Evolutionary conservation across 2,888 invertebrate genomes (phyloP).

Genomic region (Sinelater perroti): DNA sequence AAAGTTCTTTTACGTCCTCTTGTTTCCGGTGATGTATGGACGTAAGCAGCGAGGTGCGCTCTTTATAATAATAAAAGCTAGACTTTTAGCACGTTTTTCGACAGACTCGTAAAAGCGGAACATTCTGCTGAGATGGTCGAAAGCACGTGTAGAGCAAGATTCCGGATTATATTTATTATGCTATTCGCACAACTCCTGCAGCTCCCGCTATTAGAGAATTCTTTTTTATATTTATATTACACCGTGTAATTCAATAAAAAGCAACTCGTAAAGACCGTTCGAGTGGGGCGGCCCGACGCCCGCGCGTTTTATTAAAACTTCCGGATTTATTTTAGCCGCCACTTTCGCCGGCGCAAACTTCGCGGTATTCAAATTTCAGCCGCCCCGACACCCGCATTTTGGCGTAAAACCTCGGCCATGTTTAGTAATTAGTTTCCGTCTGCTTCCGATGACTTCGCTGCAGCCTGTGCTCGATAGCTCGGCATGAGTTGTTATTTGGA

Average conservation of each 20-base stretch:
- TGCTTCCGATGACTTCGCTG: conserved; percentile 2
- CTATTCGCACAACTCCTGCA: conserved; percentile 24
- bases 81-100: conserved; percentile 27
- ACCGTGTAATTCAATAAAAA: conserved; percentile 21
- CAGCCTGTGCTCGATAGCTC: conserved; percentile 1
- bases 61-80: conserved; percentile 14
- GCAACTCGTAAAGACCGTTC: conserved; percentile 15
- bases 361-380: background rate
- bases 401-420: background rate
- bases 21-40: too few relatives aligned
- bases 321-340: background rate
- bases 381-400: background rate
- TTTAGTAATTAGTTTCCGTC: conserved; percentile 11
- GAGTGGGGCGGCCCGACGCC: background rate
- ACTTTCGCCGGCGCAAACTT: background rate
- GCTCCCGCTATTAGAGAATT: conserved; percentile 22
- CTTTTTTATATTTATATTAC: conserved; percentile 19
- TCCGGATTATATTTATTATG: conserved; percentile 30
- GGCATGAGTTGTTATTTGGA: conserved; percentile 16
- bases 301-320: conserved; percentile 5
- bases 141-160: conserved; percentile 24
- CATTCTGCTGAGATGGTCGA: conserved; percentile 27
- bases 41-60: too few relatives aligned
- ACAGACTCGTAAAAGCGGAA: conserved; percentile 26
- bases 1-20: too few relatives aligned